Evolutionary conservation across 2,797 vertebrate species (phyloP), one percentile per base, ranked within the genome.

Genomic region (Salmo trutta): DNA sequence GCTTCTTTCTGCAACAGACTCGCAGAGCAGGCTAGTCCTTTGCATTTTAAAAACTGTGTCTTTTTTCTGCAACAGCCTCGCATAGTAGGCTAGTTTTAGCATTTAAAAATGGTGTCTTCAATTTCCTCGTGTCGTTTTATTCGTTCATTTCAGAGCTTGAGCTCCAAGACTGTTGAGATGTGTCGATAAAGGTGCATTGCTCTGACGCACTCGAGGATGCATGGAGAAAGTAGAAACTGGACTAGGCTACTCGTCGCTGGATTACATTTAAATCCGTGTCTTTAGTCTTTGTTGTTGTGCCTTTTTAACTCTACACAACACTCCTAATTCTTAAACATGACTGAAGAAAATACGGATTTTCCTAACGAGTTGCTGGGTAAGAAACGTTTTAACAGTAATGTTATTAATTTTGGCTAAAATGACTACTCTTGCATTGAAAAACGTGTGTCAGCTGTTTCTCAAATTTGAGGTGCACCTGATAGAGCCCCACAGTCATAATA

Each of bases 341-440:
- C 93, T 65, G 94, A 95, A 85, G 95, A 95, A 21, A 92, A 90
- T 78, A 68, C 90, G 65, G 95, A 95, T 15, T 82, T 95, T 3
- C 90, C 95, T 84, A 84, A 84, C 74, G 96, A 96, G 74, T 90
- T 96, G 85, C 82, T 93, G 79, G 96, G 96, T 97, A 87, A 95
- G 95, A 52, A 54, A 17, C 36, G 54, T 33, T 31, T 33, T 19
- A 27, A 31, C 29, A 16, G 1, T 27, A 52, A 53, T 54, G 7
- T 29, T 27, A 19, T 73, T 17, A 27, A 33, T 33, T n/a, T 73
- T 0, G 3, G 8, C 10, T 54, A 2, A 53, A 31, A 29, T 72
- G 15, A 15, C 41, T 47, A 17, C 2, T 24, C 1, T 71, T 51
- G 19, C 14, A n/a, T 36, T 29, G 10, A 0, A 27, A 47, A 52